Base-by-base conservation (phyloP, 2,888 invertebrate species). In the Seira ritae region DNA sequence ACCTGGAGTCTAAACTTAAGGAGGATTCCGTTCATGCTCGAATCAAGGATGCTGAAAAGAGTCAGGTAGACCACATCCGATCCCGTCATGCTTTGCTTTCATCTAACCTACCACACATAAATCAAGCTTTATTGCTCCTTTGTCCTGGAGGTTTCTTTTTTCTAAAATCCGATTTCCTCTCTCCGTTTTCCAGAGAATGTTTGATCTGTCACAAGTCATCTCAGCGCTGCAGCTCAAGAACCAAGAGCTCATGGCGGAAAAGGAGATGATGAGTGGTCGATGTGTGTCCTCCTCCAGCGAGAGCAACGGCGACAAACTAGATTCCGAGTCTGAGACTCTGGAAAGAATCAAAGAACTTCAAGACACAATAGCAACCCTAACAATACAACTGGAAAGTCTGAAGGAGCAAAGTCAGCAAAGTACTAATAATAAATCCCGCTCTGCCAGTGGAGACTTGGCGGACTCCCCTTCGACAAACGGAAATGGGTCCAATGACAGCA, bases 221-320 rank as follows among this genome's bases (percentile, higher is more conserved):
- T 87, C 86, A 24, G 82, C 86, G 22, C 80, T 89, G 10, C 87
- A 87, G 71, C 84, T 89, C 22, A 89, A 98, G 97, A 97, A 97
- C 91, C 97, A 98, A 91, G 98, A 98, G 91, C 95, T 98, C 93
- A 93, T 96, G 24, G 96, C 98, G 0, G 97, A 97, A 91, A 97
- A 97, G 1, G 97, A 97, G 91, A 92, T 98, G 74, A 93, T 96
- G 85, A 95, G 95, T 89, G 96, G 95, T 91, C 84, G 89, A 12
- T 87, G 86, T 50, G 80, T 81, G 20, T 88, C 88, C 8, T 87
- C 87, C 10, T 84, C 87, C 2, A 87, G 86, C 77, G 87, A 87
- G 31, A 86, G 85, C 55, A 87, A 85, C 67, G 87, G 87, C 42
- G 87, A 88, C 55, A 86, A 86, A 74, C 82, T 85, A 22, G 87